phyloP scores from a whole-genome alignment of 2,888 invertebrate genomes.

The Philaethria dido region DNA sequence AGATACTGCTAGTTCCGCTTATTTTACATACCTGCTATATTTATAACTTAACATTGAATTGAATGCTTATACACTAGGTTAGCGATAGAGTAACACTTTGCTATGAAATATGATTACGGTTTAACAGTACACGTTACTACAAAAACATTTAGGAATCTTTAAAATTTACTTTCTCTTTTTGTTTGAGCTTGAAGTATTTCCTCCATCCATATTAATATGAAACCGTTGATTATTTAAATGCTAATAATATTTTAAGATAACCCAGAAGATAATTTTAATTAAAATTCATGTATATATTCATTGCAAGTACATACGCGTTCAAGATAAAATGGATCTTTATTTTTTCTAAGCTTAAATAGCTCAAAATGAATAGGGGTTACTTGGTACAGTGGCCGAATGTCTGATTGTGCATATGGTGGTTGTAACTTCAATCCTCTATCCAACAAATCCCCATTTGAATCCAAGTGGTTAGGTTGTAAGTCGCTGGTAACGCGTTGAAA shows the following conservation, averaged over 20 bases:
- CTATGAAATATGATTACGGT: slow-evolving; percentile 1
- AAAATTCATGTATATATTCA: slow-evolving; percentile 11
- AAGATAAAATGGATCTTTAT: background rate
- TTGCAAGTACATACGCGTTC: background rate
- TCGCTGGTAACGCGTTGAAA: too few relatives aligned
- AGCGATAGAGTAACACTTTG: background rate
- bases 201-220: background rate
- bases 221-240: slow-evolving; percentile 15
- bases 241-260: slow-evolving; percentile 4
- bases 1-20: slow-evolving; percentile 34
- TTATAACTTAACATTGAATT: background rate
- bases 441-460: too few relatives aligned
- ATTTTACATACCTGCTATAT: slow-evolving; percentile 23
- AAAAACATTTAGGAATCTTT: background rate
- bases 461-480: too few relatives aligned
- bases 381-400: too few relatives aligned
- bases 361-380: too few relatives aligned
- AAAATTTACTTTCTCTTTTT: slow-evolving; percentile 10
- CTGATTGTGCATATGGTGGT: too few relatives aligned
- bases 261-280: slow-evolving; percentile 10
- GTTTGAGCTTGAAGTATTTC: background rate
- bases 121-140: slow-evolving; percentile 5
- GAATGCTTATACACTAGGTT: background rate
- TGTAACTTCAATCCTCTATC: too few relatives aligned
- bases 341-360: too few relatives aligned